Evolutionary conservation across 2,113 vertebrate genomes (phyloP), one percentile per base, ranked within the genome.

Genomic region (Thymallus thymallus): DNA sequence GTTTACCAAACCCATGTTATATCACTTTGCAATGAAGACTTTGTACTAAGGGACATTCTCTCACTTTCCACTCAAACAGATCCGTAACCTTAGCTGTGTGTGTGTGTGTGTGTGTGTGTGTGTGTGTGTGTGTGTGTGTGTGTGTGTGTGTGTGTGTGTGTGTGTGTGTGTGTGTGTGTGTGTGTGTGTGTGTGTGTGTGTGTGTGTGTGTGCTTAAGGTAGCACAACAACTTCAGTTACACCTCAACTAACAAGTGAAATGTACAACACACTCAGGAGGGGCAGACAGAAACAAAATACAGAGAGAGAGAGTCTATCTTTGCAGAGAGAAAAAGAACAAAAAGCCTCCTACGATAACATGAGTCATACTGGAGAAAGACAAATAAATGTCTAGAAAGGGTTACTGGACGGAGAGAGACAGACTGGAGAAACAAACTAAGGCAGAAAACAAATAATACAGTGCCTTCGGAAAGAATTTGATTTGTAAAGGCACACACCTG

Each of bases 321-420:
- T 77, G 73, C 46, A 66, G 29, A 74, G 80, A 82, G 80, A 74
- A 13, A 75, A 74, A 74, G 71, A 26, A 10, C 46, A 7, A 20
- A 41, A 29, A 67, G 74, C 80, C 85, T 84, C 88, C 87, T 81
- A 88, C 85, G 71, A 82, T 77, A 67, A 30, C 72, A 73, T 88
- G 87, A 89, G 85, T 90, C 84, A 89, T 68, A 55, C 66, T 45
- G 48, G 66, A 71, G 24, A 41, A 68, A 64, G 46, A 45, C 80
- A 73, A 9, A 77, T 79, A 73, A 6, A 41, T 51, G 76, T 66
- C 16, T 51, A 74, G 46, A 78, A 77, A 78, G 73, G 77, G 64
- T 71, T 72, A 76, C 67, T 68, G 73, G 56, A 72, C 55, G 69
- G 23, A 3, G 62, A 30, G 14, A 77, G 77, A 76, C 30, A 16